Conservation (phyloP, 2,113 vertebrate genomes). For the Lucifuga dentata region DNA sequence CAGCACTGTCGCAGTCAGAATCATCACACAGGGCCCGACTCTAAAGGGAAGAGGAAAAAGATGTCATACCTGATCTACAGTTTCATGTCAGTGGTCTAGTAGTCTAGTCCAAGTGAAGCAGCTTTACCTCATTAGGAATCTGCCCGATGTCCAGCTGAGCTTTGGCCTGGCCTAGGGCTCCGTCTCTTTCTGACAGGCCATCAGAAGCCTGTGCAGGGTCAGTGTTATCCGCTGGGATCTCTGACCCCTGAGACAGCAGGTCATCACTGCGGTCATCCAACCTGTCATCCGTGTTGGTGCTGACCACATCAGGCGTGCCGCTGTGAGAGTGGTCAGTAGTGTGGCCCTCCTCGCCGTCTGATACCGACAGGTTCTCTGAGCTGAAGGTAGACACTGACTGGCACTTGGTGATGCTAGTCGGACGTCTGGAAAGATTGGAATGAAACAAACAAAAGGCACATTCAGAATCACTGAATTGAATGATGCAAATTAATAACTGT, state of each 20-base stretch:
- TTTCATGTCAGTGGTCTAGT: neutral
- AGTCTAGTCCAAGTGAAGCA: slow-evolving; percentile 2
- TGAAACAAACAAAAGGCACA: neutral
- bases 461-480: neutral
- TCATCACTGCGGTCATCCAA: slow-evolving; percentile 90
- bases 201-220: slow-evolving; percentile 84
- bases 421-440: slow-evolving; percentile 76
- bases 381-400: slow-evolving; percentile 94
- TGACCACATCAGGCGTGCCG: slow-evolving; percentile 91
- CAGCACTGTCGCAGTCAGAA: slow-evolving; percentile 93
- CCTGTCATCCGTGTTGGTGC: slow-evolving; percentile 91
- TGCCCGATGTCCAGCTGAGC: slow-evolving; percentile 83
- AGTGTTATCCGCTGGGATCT: slow-evolving; percentile 88
- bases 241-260: slow-evolving; percentile 90
- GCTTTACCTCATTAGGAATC: slow-evolving; percentile 82
- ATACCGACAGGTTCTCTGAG: slow-evolving; percentile 91
- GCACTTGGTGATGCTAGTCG: slow-evolving; percentile 89
- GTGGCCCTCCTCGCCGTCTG: slow-evolving; percentile 92
- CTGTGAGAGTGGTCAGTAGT: slow-evolving; percentile 93
- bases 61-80: neutral
- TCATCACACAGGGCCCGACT: slow-evolving; percentile 87
- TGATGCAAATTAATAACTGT: neutral
- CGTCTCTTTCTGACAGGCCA: slow-evolving; percentile 86
- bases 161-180: slow-evolving; percentile 79
- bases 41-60: slow-evolving; percentile 64